phyloP scores from a whole-genome alignment of 2,888 invertebrate species.

The Pammene fasciana region DNA sequence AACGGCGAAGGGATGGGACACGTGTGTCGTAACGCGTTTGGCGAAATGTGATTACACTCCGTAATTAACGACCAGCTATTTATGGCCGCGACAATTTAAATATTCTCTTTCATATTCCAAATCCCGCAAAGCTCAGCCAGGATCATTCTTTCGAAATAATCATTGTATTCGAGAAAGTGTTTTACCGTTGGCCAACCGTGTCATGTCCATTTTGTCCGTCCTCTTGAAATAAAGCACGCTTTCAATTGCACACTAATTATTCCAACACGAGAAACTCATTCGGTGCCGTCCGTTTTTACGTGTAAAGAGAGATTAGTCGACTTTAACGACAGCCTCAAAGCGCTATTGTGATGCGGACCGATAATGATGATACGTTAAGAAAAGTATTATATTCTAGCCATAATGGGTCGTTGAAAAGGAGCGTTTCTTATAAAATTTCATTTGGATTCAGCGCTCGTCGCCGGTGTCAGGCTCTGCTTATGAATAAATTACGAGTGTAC shows the following conservation, averaged over 20 bases:
- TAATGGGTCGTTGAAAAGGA: slow-evolving; percentile 75
- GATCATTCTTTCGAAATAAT: slow-evolving; percentile 68
- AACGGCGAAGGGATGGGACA: slow-evolving; percentile 83
- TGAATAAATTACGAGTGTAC: slow-evolving; percentile 79
- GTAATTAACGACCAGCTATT: slow-evolving; percentile 81
- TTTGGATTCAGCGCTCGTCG: slow-evolving; percentile 79
- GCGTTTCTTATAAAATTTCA: slow-evolving; percentile 78
- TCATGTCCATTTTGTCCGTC: slow-evolving; percentile 76
- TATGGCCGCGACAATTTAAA: slow-evolving; percentile 67
- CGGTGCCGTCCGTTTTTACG: slow-evolving; percentile 76
- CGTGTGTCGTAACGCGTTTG: slow-evolving; percentile 82
- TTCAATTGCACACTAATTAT: slow-evolving; percentile 83
- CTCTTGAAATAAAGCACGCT: slow-evolving; percentile 81
- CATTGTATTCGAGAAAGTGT: slow-evolving; percentile 80
- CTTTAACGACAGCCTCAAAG: slow-evolving; percentile 75
- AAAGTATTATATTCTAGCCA: slow-evolving; percentile 76
- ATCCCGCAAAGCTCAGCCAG: slow-evolving; percentile 43
- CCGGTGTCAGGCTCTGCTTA: slow-evolving; percentile 72
- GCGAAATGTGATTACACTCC: slow-evolving; percentile 82
- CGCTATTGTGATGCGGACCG: slow-evolving; percentile 71
- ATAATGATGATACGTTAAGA: slow-evolving; percentile 81
- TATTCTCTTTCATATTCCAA: slow-evolving; percentile 66
- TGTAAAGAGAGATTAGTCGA: slow-evolving; percentile 81
- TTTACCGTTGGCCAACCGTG: slow-evolving; percentile 79
- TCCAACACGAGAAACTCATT: slow-evolving; percentile 82